Conservation (phyloP, 1,140 invertebrate species). For the Pinna nobilis region DNA sequence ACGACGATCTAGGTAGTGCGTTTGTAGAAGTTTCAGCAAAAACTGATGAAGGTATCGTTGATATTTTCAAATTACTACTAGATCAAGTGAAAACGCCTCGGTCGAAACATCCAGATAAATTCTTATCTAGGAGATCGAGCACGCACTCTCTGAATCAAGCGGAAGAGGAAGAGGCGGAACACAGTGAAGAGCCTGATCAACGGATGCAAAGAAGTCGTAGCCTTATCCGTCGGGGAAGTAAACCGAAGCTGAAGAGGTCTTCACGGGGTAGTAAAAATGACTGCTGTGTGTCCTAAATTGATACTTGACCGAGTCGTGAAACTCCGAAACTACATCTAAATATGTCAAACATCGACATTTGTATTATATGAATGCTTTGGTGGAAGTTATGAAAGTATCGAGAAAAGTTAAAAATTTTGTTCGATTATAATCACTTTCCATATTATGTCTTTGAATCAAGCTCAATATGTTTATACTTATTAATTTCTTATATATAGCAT, state of each 20-base stretch:
- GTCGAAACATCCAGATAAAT: conserved; percentile 40
- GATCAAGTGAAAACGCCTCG: conserved; percentile 61
- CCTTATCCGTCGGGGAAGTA: conserved; percentile 65
- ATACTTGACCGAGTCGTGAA: not conserved
- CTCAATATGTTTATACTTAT: too few species aligned
- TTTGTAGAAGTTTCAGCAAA: conserved; percentile 71
- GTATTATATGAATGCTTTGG: too few species aligned
- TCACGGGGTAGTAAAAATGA: conserved; percentile 55
- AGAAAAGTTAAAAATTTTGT: too few species aligned
- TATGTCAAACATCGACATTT: too few species aligned
- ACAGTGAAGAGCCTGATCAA: conserved; percentile 53
- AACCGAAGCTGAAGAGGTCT: conserved; percentile 60
- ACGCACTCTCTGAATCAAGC: conserved; percentile 61
- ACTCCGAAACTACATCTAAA: not conserved
- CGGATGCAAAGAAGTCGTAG: conserved; percentile 65
- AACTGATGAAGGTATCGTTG: conserved; percentile 59
- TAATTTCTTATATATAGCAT: too few species aligned
- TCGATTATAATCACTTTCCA: too few species aligned
- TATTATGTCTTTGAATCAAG: too few species aligned
- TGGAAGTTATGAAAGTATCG: too few species aligned
- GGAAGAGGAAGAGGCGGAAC: conserved; percentile 32
- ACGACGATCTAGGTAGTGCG: conserved; percentile 56
- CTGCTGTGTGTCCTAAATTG: conserved; percentile 63
- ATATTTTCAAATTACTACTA: conserved; percentile 64
- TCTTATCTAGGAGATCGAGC: conserved; percentile 56